These are phyloP conservation scores for Chymomyza procnemis DNA, from an alignment of 2,888 invertebrate species.

Conservation along the genomic window DNA sequence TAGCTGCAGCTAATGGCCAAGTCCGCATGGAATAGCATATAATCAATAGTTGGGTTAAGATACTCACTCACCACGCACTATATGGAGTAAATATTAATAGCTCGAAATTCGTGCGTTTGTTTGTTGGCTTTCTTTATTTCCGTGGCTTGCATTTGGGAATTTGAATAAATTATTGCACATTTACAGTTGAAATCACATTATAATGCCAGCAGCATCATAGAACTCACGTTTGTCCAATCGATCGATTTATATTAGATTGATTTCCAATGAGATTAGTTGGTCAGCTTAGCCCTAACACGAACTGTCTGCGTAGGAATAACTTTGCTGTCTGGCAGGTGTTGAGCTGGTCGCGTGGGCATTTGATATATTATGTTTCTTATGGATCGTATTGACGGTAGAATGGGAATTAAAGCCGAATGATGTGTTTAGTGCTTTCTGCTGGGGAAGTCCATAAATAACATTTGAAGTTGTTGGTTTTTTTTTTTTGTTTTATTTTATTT, in stretches of 20 bases:
- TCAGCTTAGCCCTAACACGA: conserved; percentile 54
- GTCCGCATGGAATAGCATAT: background rate
- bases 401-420: background rate
- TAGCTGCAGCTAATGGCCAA: background rate
- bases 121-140: background rate
- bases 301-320: conserved; percentile 9
- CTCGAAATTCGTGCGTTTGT: conserved; percentile 29
- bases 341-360: conserved; percentile 51
- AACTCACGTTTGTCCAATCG: conserved; percentile 56
- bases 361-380: conserved; percentile 28
- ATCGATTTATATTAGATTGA: conserved; percentile 68
- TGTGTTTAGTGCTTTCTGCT: conserved; percentile 36
- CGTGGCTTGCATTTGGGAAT: conserved; percentile 52
- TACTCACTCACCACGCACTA: conserved; percentile 1
- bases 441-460: conserved; percentile 60
- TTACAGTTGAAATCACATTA: conserved; percentile 69
- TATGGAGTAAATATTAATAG: conserved; percentile 61
- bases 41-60: background rate
- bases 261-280: conserved; percentile 68
- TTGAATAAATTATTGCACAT: conserved; percentile 72
- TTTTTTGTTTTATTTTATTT: too few species aligned
- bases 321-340: conserved; percentile 45
- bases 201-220: conserved; percentile 57
- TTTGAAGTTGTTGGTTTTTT: conserved; percentile 30
- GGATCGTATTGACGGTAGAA: background rate